A percentile compares a stretch with the other conserved stretches of the same genome.
Evolutionary conservation across 92 coral and sea anemone genomes (phyloP).

Genomic region (Montipora capitata): DNA sequence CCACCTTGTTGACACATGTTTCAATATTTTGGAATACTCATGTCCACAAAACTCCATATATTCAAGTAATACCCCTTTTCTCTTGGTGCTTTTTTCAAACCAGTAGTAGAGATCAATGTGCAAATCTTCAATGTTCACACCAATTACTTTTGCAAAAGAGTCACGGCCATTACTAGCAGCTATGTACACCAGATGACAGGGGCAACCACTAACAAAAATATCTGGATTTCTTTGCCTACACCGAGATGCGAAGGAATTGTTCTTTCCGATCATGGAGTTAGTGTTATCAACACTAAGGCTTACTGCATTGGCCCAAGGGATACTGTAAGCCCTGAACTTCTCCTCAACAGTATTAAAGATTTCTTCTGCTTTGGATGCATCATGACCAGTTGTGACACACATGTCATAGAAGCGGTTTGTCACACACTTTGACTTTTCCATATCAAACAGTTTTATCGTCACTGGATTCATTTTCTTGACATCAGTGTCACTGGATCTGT

Average conservation of each 20-base stretch:
- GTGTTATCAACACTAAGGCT: too few relatives aligned
- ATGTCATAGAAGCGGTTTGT: slow-evolving; percentile 53
- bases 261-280: too few relatives aligned
- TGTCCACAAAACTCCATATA: slow-evolving; percentile 58
- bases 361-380: slow-evolving; percentile 67
- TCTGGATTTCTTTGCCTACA: too few relatives aligned
- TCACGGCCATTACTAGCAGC: not conserved
- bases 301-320: too few relatives aligned
- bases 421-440: slow-evolving; percentile 42
- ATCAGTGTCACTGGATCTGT: slow-evolving; percentile 41
- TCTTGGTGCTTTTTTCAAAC: slow-evolving; percentile 13
- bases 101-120: too few relatives aligned
- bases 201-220: not conserved
- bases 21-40: slow-evolving; percentile 39
- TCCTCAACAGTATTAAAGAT: slow-evolving; percentile 24
- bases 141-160: not conserved
- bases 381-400: slow-evolving; percentile 68
- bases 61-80: not conserved
- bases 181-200: too few relatives aligned
- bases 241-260: too few relatives aligned
- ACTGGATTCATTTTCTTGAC: slow-evolving; percentile 62
- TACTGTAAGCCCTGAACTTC: too few relatives aligned
- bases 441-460: slow-evolving; percentile 51
- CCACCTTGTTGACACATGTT: too few relatives aligned
- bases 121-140: not conserved